Evolutionary conservation across 2,797 vertebrate species (phyloP).

Genomic region (Leucoraja ocellata): DNA sequence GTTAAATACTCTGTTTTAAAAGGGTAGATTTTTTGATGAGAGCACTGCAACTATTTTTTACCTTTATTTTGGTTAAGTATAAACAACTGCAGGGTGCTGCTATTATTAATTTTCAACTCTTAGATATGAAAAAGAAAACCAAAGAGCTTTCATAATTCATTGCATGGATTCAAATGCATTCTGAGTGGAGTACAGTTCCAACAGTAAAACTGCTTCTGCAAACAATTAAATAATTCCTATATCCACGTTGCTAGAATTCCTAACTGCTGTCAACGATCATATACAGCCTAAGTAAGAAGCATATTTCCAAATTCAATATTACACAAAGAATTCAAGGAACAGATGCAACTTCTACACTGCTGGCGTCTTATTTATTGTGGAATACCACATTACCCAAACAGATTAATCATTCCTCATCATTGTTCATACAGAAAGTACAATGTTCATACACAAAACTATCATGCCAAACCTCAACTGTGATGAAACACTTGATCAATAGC

Average conservation of each 20-base stretch:
- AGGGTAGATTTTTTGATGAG: not conserved
- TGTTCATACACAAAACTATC: not conserved
- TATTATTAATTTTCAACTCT: conserved; percentile 8
- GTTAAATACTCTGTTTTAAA: not conserved
- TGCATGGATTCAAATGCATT: not conserved
- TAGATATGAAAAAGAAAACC: not conserved
- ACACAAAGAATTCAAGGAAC: not conserved
- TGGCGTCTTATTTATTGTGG: conserved; percentile 31
- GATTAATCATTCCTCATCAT: not conserved
- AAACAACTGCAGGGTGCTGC: not conserved
- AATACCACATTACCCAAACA: conserved; percentile 37
- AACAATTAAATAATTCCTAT: conserved; percentile 50
- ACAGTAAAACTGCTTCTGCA: conserved; percentile 46
- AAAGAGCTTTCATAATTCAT: conserved; percentile 22
- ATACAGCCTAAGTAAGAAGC: conserved; percentile 19
- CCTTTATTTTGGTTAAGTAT: not conserved
- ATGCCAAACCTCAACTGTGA: conserved; percentile 41
- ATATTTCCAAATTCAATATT: conserved; percentile 41
- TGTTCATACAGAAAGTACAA: not conserved
- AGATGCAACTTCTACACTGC: conserved; percentile 31
- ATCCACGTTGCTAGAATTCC: conserved; percentile 45
- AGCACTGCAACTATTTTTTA: not conserved
- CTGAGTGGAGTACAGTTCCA: conserved; percentile 23
- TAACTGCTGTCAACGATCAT: conserved; percentile 43
- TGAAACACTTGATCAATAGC: conserved; percentile 39